Evolutionary conservation across 2,888 invertebrate species (phyloP).

Genomic region (Bellardia pandia): DNA sequence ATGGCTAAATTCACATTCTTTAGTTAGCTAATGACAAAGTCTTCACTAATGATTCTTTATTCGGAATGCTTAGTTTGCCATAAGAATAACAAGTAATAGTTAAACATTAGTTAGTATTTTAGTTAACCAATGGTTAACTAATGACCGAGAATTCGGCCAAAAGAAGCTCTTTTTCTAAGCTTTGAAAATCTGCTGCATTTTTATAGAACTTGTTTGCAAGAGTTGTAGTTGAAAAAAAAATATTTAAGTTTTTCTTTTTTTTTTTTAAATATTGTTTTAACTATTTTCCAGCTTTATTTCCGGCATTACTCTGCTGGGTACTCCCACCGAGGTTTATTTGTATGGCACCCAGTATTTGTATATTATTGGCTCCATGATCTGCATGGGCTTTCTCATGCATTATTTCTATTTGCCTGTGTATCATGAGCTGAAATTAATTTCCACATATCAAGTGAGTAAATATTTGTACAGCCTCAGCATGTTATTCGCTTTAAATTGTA

Average conservation of each 20-base stretch:
- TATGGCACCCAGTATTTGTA: conserved; percentile 91
- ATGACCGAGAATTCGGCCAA: no score
- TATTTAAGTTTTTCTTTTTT: background rate
- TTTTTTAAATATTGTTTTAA: background rate
- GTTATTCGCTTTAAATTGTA: no score
- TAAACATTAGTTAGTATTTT: no score
- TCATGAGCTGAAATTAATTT: conserved; percentile 89
- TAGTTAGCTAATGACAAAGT: no score
- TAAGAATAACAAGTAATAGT: no score
- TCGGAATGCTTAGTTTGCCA: no score
- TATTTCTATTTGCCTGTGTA: conserved; percentile 89
- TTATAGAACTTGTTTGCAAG: background rate
- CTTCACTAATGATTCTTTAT: no score
- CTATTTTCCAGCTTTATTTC: conserved; percentile 87
- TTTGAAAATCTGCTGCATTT: no score
- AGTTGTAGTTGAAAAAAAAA: background rate
- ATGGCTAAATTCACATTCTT: no score
- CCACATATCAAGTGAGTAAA: conserved; percentile 88
- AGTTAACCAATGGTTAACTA: no score
- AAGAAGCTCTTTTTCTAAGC: no score
- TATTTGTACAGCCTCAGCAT: background rate
- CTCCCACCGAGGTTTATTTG: conserved; percentile 91
- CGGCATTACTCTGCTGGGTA: conserved; percentile 91
- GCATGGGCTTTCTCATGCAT: conserved; percentile 87
- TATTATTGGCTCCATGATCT: conserved; percentile 85